Base-by-base conservation (phyloP, 2,888 invertebrate species). In the Apodemia zela region DNA sequence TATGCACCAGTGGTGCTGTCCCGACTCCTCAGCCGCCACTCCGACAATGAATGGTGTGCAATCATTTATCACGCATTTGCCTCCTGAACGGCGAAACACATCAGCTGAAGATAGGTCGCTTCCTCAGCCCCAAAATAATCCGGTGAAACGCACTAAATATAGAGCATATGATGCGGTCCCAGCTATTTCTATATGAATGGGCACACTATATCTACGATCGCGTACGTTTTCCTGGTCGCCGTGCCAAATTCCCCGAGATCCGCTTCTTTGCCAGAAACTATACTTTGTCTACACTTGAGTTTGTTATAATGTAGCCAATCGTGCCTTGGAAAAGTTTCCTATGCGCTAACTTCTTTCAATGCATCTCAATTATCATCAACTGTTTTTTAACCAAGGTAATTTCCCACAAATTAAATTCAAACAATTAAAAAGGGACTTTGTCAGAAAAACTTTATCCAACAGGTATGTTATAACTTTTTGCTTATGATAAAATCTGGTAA, bases 171-270 rank as follows among this genome's bases (percentile, higher is more conserved):
- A 63, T 63, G 69, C 69, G 63, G 69, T 68, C 62, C 67, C 71
- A 71, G 78, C 80, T 84, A 82, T 84, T 84, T 82, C 81, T 73
- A 83, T 80, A 79, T 84, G 81, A 85, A 84, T 84, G 82, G 78
- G 75, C 73, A 68, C 73, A 72, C 73, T 73, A 72, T 63, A 66
- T 49, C 63, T 63, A 61, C 61, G 64, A 65, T 69, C 63, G 63
- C 65, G 63, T 66, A 64, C 65, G 63, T 69, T 63, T 86, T 87
- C 87, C 85, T 81, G 75, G 67, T 69, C 66, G 54, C 67, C 68
- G 38, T 79, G 84, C 84, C 84, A 82, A 80, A 72, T 68, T 65
- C 71, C 66, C 73, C 62, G 63, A 67, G 63, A 65, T 61, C 61
- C 64, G 61, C 65, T 57, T 33, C 59, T 59, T 51, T 68, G 69